Percentiles rank a stretch among this genome's conserved stretches.
Evolutionary conservation across 2,888 invertebrate species (phyloP).

Genomic region (Boloria euphrosyne): DNA sequence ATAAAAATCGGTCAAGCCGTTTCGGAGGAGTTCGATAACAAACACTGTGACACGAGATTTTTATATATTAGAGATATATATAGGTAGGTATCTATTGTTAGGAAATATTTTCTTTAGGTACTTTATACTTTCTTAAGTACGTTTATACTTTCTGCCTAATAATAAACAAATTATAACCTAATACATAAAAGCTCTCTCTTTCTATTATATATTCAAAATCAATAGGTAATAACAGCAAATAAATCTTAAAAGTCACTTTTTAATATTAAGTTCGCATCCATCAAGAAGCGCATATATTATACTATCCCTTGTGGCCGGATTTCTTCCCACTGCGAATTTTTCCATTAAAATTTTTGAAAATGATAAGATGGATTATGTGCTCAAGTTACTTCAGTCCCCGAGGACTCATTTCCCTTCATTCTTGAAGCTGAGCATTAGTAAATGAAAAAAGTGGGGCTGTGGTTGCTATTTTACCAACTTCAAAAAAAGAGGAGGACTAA

Average conservation of each 20-base stretch:
- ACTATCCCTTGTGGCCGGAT: constrained; percentile 55
- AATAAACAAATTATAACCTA: no score
- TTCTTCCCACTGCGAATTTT: constrained; percentile 70
- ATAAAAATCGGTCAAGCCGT: no score
- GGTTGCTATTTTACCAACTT: background rate
- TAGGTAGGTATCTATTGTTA: no score
- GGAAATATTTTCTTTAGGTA: no score
- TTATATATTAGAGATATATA: no score
- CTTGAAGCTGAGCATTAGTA: constrained; percentile 48
- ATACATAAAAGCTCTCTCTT: no score
- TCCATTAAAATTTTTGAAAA: constrained; percentile 73
- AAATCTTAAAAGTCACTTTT: background rate
- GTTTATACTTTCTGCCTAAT: no score
- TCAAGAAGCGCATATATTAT: constrained; percentile 43
- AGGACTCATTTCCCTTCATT: constrained; percentile 64
- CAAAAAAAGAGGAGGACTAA: background rate
- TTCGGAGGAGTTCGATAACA: no score
- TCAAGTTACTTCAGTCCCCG: constrained; percentile 68
- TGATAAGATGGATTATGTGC: constrained; percentile 79
- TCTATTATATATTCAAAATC: no score
- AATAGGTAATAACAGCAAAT: background rate
- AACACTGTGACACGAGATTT: no score
- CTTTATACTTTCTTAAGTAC: no score
- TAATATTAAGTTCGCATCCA: background rate
- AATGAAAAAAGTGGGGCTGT: constrained; percentile 27